Evolutionary conservation across 2,797 vertebrate species (phyloP).

Genomic region (Gambusia yucatana): DNA sequence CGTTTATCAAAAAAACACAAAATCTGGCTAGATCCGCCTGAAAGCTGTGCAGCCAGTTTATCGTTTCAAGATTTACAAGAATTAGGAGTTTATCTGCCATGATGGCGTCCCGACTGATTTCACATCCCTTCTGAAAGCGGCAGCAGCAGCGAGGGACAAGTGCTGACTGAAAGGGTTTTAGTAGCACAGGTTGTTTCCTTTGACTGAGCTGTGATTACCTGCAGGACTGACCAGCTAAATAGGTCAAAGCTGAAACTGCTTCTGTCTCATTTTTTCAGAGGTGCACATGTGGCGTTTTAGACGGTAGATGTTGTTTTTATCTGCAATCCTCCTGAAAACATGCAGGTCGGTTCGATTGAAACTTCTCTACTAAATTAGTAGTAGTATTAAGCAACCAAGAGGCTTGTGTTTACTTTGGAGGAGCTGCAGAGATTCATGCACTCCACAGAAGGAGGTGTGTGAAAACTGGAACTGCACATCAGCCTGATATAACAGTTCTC

Average conservation of each 20-base stretch:
- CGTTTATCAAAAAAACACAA: neutral
- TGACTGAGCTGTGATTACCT: neutral
- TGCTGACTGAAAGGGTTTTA: neutral
- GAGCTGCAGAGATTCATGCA: neutral
- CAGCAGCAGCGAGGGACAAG: neutral
- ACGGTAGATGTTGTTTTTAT: neutral
- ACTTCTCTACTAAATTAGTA: neutral
- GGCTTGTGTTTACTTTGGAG: neutral
- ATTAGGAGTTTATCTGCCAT: neutral
- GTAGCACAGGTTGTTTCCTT: neutral
- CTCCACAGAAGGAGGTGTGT: no score
- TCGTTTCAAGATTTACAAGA: neutral
- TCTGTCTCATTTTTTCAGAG: neutral
- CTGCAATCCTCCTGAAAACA: neutral
- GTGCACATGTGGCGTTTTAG: neutral
- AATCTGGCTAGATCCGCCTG: neutral
- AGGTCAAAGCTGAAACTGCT: neutral
- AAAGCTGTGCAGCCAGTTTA: neutral
- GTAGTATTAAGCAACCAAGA: neutral
- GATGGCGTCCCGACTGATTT: neutral
- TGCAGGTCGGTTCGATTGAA: neutral
- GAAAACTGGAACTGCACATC: neutral
- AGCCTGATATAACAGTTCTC: neutral
- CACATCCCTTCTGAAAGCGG: neutral
- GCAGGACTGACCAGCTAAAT: neutral